phyloP scores from a whole-genome alignment of 1,140 invertebrate genomes.

The Venustaconcha ellipsiformis region DNA sequence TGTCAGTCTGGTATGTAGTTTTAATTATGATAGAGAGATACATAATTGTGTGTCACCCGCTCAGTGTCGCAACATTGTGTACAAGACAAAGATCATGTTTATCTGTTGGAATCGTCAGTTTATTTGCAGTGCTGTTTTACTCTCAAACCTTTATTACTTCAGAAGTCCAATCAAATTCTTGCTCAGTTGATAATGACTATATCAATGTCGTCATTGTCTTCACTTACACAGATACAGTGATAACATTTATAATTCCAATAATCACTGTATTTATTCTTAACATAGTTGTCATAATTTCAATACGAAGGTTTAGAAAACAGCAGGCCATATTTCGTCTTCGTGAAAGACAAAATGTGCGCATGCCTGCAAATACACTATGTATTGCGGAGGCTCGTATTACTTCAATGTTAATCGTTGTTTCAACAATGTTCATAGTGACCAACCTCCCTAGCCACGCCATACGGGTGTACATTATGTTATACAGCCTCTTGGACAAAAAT shows the following conservation, averaged over 20 bases:
- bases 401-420: conserved; percentile 84
- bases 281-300: conserved; percentile 73
- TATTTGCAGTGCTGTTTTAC: conserved; percentile 39
- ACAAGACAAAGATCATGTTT: conserved; percentile 42
- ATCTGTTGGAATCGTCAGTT: conserved; percentile 21
- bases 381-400: conserved; percentile 74
- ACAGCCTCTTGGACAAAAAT: background rate
- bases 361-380: conserved; percentile 6
- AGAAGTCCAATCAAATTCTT: conserved; percentile 14
- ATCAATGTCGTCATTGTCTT: conserved; percentile 69
- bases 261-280: conserved; percentile 73
- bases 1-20: conserved; percentile 67
- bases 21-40: conserved; percentile 65
- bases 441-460: conserved; percentile 77
- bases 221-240: conserved; percentile 72
- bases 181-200: conserved; percentile 18
- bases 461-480: conserved; percentile 38
- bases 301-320: conserved; percentile 33
- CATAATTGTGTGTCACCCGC: conserved; percentile 56
- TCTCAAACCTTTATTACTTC: conserved; percentile 44
- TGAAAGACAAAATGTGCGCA: background rate
- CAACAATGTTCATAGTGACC: conserved; percentile 81
- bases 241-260: conserved; percentile 71
- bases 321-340: conserved; percentile 24
- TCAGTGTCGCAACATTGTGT: conserved; percentile 53